These are phyloP conservation scores for Anthonomus grandis DNA, from an alignment of 1,140 invertebrate species.

Conservation along the genomic window DNA sequence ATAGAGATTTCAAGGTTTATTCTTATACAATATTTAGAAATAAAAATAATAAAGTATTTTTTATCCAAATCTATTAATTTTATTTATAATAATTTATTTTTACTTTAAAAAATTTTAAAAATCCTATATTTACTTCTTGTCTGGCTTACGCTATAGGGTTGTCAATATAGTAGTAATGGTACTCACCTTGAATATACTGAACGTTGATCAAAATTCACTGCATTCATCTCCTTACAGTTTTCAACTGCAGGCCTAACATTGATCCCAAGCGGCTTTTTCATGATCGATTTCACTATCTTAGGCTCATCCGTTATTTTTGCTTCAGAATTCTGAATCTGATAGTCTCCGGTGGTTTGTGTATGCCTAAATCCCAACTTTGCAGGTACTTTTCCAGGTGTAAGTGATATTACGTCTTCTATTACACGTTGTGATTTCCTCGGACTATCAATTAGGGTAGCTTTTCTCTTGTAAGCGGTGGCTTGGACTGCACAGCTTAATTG, in stretches of 20 bases:
- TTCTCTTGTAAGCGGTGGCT: conserved; percentile 32
- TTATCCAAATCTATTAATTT: conserved; percentile 6
- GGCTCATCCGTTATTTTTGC: background rate
- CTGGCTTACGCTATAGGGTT: too few species aligned
- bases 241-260: background rate
- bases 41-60: conserved; percentile 5
- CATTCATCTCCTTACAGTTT: background rate
- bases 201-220: conserved; percentile 1
- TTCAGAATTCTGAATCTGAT: conserved; percentile 12
- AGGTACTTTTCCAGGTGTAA: background rate
- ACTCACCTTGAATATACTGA: conserved; percentile 6
- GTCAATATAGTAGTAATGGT: too few species aligned
- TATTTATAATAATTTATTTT: too few species aligned
- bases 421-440: conserved; percentile 1
- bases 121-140: too few species aligned
- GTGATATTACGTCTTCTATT: background rate
- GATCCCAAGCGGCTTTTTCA: conserved; percentile 10
- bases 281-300: conserved; percentile 8
- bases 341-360: background rate
- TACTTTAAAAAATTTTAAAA: too few species aligned
- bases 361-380: background rate
- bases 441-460: background rate
- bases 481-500: conserved; percentile 37
- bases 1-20: too few species aligned
- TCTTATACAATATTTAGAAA: too few species aligned